A percentile compares a stretch with the other conserved stretches of the same genome.
phyloP scores from a whole-genome alignment of 1,140 invertebrate genomes.

The Bombus fervidus region DNA sequence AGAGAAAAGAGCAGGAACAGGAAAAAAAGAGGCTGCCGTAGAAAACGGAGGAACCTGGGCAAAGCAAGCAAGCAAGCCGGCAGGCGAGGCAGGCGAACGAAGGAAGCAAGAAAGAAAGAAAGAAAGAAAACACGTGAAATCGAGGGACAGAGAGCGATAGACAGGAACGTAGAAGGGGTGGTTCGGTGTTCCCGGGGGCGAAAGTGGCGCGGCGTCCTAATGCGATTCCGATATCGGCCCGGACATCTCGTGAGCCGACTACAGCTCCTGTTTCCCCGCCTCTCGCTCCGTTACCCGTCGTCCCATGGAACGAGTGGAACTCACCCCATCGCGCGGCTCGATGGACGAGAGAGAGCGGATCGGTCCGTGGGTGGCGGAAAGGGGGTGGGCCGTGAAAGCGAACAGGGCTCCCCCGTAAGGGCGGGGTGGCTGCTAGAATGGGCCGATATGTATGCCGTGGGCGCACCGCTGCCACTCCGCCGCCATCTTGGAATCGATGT shows the following conservation, averaged over 20 bases:
- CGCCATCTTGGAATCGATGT: constrained; percentile 79
- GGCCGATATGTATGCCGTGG: constrained; percentile 73
- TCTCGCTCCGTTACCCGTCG: constrained; percentile 13
- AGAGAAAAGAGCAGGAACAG: constrained; percentile 50
- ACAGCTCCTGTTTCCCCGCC: constrained; percentile 62
- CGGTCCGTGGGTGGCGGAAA: constrained; percentile 51
- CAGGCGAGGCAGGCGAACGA: neutral
- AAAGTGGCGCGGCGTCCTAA: constrained; percentile 71
- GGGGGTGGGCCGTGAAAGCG: constrained; percentile 60
- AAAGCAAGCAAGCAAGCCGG: neutral
- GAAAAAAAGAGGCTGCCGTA: constrained; percentile 26
- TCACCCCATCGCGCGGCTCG: constrained; percentile 45
- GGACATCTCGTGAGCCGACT: constrained; percentile 72
- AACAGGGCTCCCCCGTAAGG: constrained; percentile 63
- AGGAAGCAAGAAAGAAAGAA: neutral
- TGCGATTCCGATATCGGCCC: constrained; percentile 76
- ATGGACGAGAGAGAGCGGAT: constrained; percentile 47
- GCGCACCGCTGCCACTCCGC: constrained; percentile 61
- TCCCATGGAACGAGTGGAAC: constrained; percentile 42
- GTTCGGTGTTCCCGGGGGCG: constrained; percentile 65
- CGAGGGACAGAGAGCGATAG: neutral
- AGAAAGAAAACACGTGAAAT: neutral
- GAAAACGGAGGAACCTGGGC: neutral
- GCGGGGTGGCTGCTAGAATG: constrained; percentile 70
- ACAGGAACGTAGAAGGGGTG: constrained; percentile 40